Base-by-base conservation (phyloP, 2,113 vertebrate species). In the Myotis yumanensis region DNA sequence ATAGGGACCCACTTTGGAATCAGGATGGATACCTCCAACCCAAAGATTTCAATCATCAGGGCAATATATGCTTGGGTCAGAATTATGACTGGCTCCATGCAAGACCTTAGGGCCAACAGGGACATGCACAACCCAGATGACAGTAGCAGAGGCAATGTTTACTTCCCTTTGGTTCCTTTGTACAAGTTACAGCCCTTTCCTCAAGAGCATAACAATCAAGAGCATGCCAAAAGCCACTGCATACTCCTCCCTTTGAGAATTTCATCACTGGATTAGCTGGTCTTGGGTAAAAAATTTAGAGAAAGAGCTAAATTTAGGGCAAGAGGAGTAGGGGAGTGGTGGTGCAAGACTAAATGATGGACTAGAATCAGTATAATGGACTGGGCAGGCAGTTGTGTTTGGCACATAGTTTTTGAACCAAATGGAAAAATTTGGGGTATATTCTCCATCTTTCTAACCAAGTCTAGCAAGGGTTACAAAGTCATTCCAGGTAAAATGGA, bases 21-120 rank as follows among this genome's bases (percentile, higher is more conserved):
- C 28, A 76, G 52, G 69, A 66, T 35, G 54, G 57, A 76, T 14
- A 71, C 15, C 16, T 90, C 6, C 54, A 52, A 64, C 4, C 30
- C 69, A 46, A 79, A 89, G 35, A 89, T 91, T 94, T 92, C 75
- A 88, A 32, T 51, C 79, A 83, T 20, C 59, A 92, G 52, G 86
- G 57, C 46, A 83, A 40, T 25, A 54, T 2, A 52, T 37, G 69
- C n/a, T 66, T 18, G 68, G 28, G 40, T 76, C 76, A 72, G 71
- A 92, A 68, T 57, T 46, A 77, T 16, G 10, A 28, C 51, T 82
- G 75, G 69, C 32, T 54, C 43, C 32, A 30, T 20, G 69, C 11
- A 52, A 85, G 15, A 10, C 51, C 11, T 46, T 30, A 11, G 51
- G 23, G 54, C n/a, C 57, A 68, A 51, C 4, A 75, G 48, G 71